phyloP scores from a whole-genome alignment of 2,113 vertebrate species.

The Leptobrachium ailaonicum region DNA sequence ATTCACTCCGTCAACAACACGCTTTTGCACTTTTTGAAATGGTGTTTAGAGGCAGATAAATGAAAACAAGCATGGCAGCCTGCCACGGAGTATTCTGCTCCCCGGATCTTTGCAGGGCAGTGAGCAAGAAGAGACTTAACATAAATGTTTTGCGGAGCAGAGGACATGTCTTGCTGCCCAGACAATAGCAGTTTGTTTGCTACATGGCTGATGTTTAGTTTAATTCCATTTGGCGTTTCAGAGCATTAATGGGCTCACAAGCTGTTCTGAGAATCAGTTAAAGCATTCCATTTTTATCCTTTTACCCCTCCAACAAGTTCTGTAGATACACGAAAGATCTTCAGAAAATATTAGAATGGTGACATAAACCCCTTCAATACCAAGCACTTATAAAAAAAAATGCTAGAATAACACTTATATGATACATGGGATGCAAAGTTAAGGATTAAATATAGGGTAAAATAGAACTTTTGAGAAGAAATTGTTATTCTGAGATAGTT shows the following conservation, averaged over 20 bases:
- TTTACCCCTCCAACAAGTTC: neutral
- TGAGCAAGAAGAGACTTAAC: slow-evolving; percentile 53
- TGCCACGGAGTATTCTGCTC: slow-evolving; percentile 78
- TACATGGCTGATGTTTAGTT: slow-evolving; percentile 67
- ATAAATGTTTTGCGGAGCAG: slow-evolving; percentile 44
- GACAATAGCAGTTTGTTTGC: slow-evolving; percentile 69
- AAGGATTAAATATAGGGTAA: too few relatives aligned
- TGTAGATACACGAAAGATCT: neutral
- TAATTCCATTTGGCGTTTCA: slow-evolving; percentile 66
- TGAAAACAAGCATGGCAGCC: slow-evolving; percentile 83
- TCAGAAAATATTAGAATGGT: neutral
- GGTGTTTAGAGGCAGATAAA: slow-evolving; percentile 88
- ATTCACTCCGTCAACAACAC: slow-evolving; percentile 89
- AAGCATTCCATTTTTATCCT: slow-evolving; percentile 47
- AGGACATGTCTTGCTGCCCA: slow-evolving; percentile 64
- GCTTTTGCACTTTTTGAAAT: slow-evolving; percentile 96
- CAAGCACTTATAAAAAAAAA: too few relatives aligned
- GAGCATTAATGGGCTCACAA: slow-evolving; percentile 61
- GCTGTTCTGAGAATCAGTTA: slow-evolving; percentile 57
- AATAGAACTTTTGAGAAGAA: too few relatives aligned
- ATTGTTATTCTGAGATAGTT: too few relatives aligned
- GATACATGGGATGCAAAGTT: too few relatives aligned
- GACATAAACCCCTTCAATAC: neutral
- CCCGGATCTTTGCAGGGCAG: slow-evolving; percentile 65
- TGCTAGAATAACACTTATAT: too few relatives aligned